These are phyloP conservation scores for Pyxicephalus adspersus DNA, from an alignment of 2,113 vertebrate species.

Conservation along the genomic window DNA sequence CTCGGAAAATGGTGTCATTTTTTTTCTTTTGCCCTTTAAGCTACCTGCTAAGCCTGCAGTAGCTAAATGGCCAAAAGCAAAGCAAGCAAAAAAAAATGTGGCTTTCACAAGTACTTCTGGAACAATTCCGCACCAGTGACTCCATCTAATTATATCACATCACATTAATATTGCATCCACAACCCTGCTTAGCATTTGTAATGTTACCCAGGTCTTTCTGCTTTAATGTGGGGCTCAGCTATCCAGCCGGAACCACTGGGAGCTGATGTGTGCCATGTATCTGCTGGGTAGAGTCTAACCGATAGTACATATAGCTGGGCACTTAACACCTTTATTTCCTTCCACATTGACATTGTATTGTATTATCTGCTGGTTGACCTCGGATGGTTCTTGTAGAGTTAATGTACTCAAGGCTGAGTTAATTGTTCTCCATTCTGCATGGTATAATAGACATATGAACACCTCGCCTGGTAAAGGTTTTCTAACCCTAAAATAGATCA, in stretches of 20 bases:
- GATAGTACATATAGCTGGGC: background rate
- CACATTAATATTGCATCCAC: slow-evolving; percentile 47
- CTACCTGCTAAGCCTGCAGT: too few species aligned
- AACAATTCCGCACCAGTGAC: slow-evolving; percentile 11
- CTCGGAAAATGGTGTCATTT: too few species aligned
- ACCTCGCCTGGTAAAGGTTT: background rate
- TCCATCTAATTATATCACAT: slow-evolving; percentile 41
- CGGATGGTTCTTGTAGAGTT: background rate
- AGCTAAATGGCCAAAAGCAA: background rate
- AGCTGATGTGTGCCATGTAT: background rate
- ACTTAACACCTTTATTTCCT: background rate
- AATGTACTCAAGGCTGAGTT: background rate
- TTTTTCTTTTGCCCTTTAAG: too few species aligned
- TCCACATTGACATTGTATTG: background rate
- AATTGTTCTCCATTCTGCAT: slow-evolving; percentile 1
- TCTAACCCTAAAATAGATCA: too few species aligned
- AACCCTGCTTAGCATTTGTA: slow-evolving; percentile 8
- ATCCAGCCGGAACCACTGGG: background rate
- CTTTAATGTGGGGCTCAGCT: slow-evolving; percentile 39
- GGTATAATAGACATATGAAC: background rate
- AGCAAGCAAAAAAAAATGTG: background rate
- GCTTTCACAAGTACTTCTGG: slow-evolving; percentile 3
- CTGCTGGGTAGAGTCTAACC: background rate
- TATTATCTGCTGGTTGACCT: background rate
- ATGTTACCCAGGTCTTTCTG: slow-evolving; percentile 18